Evolutionary conservation across 2,888 invertebrate species (phyloP).

Genomic region (Caenorhabditis macrosperma): DNA sequence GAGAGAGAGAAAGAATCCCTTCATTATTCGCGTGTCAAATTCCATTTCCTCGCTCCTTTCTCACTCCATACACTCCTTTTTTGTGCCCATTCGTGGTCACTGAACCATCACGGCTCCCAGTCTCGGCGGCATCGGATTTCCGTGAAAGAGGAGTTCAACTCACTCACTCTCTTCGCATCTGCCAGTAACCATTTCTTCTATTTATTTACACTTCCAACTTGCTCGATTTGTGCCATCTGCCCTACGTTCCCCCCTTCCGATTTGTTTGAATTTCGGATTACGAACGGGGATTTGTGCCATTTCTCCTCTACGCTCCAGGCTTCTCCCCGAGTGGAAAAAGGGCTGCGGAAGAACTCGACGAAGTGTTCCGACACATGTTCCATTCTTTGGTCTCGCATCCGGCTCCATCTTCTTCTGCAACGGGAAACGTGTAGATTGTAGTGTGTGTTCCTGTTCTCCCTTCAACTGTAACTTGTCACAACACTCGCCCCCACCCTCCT

Average conservation of each 20-base stretch:
- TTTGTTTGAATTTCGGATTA: constrained; percentile 57
- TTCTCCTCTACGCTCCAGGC: constrained; percentile 1
- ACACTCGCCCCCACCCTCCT: background rate
- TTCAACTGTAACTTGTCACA: background rate
- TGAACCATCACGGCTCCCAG: background rate
- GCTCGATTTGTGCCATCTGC: constrained; percentile 29
- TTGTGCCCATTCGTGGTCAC: constrained; percentile 21
- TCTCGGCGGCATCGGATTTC: constrained; percentile 2
- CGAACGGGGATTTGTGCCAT: constrained; percentile 20
- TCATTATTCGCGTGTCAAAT: constrained; percentile 45
- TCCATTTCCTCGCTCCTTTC: constrained; percentile 7
- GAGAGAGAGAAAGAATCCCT: too few species aligned
- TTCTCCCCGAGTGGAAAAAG: too few species aligned
- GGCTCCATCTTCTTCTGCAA: too few species aligned
- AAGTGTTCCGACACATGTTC: too few species aligned
- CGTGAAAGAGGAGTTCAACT: background rate
- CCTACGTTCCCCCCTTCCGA: constrained; percentile 18
- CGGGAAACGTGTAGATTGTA: background rate
- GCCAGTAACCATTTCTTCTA: constrained; percentile 11
- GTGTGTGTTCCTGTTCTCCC: background rate
- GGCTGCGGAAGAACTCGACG: too few species aligned
- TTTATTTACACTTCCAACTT: constrained; percentile 49
- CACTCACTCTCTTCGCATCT: constrained; percentile 7
- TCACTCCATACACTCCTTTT: background rate
- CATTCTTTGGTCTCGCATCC: too few species aligned